Evolutionary conservation across 2,797 vertebrate species (phyloP).

Genomic region (Melanogrammus aeglefinus): DNA sequence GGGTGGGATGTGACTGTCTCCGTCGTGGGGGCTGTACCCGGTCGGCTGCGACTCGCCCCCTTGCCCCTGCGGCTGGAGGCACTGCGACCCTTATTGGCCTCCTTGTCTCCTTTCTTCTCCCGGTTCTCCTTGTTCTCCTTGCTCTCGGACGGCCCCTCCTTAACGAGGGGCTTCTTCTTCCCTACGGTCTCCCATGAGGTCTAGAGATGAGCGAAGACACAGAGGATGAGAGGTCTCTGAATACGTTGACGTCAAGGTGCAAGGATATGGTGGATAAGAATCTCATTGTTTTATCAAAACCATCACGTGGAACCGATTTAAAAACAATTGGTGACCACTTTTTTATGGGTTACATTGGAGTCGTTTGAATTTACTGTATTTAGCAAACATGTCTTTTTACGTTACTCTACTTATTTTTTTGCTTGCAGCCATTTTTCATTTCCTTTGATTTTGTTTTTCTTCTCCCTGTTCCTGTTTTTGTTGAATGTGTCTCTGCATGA

Average conservation of each 20-base stretch:
- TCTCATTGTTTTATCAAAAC: not conserved
- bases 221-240: not conserved
- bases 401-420: too few relatives aligned
- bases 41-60: slow-evolving; percentile 81
- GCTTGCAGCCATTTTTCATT: too few relatives aligned
- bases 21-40: slow-evolving; percentile 64
- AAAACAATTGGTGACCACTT: too few relatives aligned
- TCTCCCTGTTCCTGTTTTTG: not conserved
- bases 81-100: slow-evolving; percentile 80
- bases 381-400: too few relatives aligned
- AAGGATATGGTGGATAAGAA: not conserved
- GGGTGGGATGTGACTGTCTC: not conserved
- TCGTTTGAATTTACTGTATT: too few relatives aligned
- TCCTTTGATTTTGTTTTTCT: too few relatives aligned
- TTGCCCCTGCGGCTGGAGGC: slow-evolving; percentile 81
- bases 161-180: slow-evolving; percentile 90
- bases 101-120: slow-evolving; percentile 89
- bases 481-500: not conserved
- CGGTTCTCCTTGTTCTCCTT: slow-evolving; percentile 94
- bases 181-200: slow-evolving; percentile 97
- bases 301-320: not conserved
- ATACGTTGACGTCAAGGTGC: not conserved
- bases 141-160: slow-evolving; percentile 78
- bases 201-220: slow-evolving; percentile 58
- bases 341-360: too few relatives aligned